A percentile compares a stretch with the other conserved stretches of the same genome.
Evolutionary conservation across 1,140 invertebrate genomes (phyloP).

Genomic region (Rhopalosiphum maidis): DNA sequence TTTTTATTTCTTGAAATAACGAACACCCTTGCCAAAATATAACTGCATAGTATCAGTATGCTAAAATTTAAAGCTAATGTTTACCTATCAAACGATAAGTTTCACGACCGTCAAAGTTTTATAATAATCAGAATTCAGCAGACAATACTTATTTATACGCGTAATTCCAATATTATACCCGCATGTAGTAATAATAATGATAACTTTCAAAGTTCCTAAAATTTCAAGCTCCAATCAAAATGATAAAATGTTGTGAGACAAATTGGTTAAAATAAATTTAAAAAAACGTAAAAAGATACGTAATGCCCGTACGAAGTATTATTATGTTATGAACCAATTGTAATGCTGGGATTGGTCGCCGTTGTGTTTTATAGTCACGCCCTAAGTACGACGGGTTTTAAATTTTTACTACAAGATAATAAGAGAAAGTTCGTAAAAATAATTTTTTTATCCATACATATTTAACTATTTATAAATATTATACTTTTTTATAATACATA

Average conservation of each 20-base stretch:
- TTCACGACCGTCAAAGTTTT: too few relatives aligned
- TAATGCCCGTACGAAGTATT: not conserved
- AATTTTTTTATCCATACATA: not conserved
- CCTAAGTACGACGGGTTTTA: not conserved
- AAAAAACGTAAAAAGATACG: not conserved
- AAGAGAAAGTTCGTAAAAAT: not conserved
- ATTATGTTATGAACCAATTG: not conserved
- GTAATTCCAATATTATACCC: too few relatives aligned
- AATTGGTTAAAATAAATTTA: not conserved
- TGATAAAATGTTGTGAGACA: too few relatives aligned
- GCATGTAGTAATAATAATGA: too few relatives aligned
- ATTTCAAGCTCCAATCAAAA: too few relatives aligned
- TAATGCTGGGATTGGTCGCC: not conserved
- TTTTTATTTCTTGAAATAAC: not conserved
- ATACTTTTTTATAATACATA: not conserved
- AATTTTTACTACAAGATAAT: not conserved
- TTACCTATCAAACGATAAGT: too few relatives aligned
- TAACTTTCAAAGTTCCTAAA: too few relatives aligned
- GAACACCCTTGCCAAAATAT: too few relatives aligned
- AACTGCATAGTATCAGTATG: too few relatives aligned
- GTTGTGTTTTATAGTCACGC: not conserved
- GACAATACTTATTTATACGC: too few relatives aligned
- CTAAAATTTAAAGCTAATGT: too few relatives aligned
- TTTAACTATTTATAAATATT: not conserved
- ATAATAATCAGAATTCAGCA: too few relatives aligned